Evolutionary conservation across 2,797 vertebrate genomes (phyloP), one percentile per base, ranked within the genome.

Genomic region (Muscicapa comitata): DNA sequence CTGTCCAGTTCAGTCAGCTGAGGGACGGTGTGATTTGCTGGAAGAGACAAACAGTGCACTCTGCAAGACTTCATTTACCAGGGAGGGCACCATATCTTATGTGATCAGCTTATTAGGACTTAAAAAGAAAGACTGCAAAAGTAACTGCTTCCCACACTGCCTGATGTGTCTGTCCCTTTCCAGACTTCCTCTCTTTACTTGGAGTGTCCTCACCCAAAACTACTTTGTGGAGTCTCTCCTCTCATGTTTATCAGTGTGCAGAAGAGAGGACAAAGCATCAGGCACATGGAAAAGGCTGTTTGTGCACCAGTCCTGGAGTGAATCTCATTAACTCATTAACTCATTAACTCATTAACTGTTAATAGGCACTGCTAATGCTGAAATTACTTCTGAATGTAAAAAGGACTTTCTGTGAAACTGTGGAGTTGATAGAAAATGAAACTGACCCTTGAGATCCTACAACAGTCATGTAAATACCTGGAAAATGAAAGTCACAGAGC

Each of bases 11-110:
- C 43, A 42, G 57, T 23, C 57, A 88, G 62, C 45, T 74, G 66
- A 66, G 53, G 40, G n/a, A 33, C 48, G 72, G 50, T 0, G 0
- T 54, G 45, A 40, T 82, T n/a, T 75, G n/a, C 21, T 6, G 1
- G 65, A 63, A 72, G 14, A n/a, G 40, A 54, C 62, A 51, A 37
- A 11, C 43, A 75, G 31, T 19, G 20, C 13, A 24, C 33, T 67
- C 66, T 81, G 35, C 58, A 81, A 47, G 14, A 31, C 23, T 88
- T 82, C 15, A 23, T 63, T 78, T 72, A 24, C 28, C 4, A 15
- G n/a, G 43, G 26, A 21, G 23, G 50, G 18, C 19, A 42, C 31
- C 19, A 31, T 7, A 33, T 55, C 15, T 80, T 73, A 62, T 10
- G 19, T 9, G 15, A 72, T 72, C 71, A 67, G 37, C 59, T 87